These are phyloP conservation scores for Nesogale talazaci DNA, from an alignment of 2,113 vertebrate species.

Conservation along the genomic window DNA sequence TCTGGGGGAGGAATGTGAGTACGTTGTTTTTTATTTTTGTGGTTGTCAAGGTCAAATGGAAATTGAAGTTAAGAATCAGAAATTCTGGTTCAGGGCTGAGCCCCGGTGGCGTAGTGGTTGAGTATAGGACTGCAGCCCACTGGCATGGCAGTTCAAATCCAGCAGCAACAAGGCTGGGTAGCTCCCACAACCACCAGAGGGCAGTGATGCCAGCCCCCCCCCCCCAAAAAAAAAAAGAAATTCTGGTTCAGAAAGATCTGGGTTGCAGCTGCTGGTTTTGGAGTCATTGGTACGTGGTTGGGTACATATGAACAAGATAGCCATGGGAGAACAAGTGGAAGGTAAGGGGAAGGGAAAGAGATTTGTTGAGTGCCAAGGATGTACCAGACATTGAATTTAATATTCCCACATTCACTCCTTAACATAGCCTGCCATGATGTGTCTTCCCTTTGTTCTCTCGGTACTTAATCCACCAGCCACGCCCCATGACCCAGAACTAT, in stretches of 20 bases:
- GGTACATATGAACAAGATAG: background rate
- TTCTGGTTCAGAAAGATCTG: constrained; percentile 13
- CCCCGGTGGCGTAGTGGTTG: too few species aligned
- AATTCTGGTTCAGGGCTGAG: background rate
- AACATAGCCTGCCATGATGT: background rate
- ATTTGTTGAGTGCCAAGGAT: accelerated
- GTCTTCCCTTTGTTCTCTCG: background rate
- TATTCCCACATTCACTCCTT: background rate
- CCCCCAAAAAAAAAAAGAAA: too few species aligned
- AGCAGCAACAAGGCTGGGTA: too few species aligned
- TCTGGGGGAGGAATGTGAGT: background rate
- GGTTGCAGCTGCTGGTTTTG: background rate
- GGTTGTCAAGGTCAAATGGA: background rate
- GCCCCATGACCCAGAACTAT: background rate
- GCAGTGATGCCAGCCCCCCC: too few species aligned
- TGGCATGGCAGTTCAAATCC: too few species aligned
- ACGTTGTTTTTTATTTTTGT: background rate
- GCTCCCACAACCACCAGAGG: too few species aligned
- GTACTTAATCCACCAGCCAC: background rate
- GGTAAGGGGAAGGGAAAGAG: background rate
- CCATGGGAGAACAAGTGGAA: background rate
- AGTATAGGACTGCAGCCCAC: too few species aligned
- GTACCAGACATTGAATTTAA: background rate
- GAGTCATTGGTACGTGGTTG: background rate
- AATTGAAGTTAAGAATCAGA: background rate